Evolutionary conservation across 1,140 invertebrate species (phyloP), one percentile per base, ranked within the genome.

Genomic region (Dendrolimus punctatus): DNA sequence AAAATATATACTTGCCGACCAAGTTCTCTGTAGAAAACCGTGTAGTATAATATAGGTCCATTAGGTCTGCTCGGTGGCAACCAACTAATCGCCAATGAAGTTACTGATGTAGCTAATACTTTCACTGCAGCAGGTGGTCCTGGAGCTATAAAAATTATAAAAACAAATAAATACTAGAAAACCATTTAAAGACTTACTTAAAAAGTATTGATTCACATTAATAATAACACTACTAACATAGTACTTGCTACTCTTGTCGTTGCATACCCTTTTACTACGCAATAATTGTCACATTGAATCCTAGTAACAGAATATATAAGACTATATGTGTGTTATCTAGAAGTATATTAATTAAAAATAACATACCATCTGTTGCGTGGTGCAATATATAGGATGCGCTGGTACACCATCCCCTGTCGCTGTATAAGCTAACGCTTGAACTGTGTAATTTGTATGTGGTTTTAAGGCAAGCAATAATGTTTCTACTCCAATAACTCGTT

Each of bases 31-130:
- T 90, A 90, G 80, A 96, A 96, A 6, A 97, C 90, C n/a, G 93
- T 95, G 66, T 96, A 97, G 70, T 94, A 92, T 2, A 90, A 90
- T 44, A 97, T 91, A 48, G 91, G 89, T 39, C 95, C 95, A 77
- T 96, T 97, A 0, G 93, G 90, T 64, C 94, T 90, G 48, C 87
- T 84, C 8, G 95, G 95, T 43, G 92, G 92, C 46, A 94, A 88
- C 96, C 95, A 97, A 45, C 94, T 93, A 6, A 96, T 92, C 39
- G 96, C 88, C 68, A 97, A 91, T 51, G 93, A 93, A 55, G 93
- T 93, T 4, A 91, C 90, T 36, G 94, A 93, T 49, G 94, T 90
- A 2, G 94, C 91, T 9, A 94, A 85, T 0, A 95, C 94, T 87
- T 96, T 97, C 36, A 97, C 93, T 37, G 91, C 91, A 7, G 92